A percentile compares a stretch with the other conserved stretches of the same genome.
These are phyloP conservation scores for Porites rus DNA, from an alignment of 92 coral and sea anemone species.

Conservation along the genomic window DNA sequence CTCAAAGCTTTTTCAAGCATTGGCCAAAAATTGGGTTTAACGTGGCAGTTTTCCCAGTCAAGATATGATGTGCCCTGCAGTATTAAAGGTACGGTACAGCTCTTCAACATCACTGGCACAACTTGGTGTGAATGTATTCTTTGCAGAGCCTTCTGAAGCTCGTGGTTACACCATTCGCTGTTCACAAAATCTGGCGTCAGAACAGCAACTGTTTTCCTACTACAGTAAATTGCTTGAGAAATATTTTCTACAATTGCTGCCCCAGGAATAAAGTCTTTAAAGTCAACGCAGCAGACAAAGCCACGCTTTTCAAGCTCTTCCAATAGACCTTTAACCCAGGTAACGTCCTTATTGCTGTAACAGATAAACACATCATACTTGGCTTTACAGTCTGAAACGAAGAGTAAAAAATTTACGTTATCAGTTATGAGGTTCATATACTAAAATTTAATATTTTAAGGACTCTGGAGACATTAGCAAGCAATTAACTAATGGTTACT, in stretches of 20 bases:
- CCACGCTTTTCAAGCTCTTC: conserved; percentile 76
- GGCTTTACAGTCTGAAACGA: conserved; percentile 26
- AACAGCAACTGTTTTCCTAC: conserved; percentile 79
- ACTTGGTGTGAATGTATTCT: conserved; percentile 61
- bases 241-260: conserved; percentile 82
- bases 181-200: conserved; percentile 83
- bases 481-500: too few relatives aligned
- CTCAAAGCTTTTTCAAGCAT: conserved; percentile 57
- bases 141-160: conserved; percentile 78
- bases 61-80: conserved; percentile 66
- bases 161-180: conserved; percentile 82
- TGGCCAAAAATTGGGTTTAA: conserved; percentile 74
- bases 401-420: not conserved
- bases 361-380: conserved; percentile 87
- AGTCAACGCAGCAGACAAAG: conserved; percentile 78
- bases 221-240: conserved; percentile 75
- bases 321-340: conserved; percentile 71
- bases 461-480: too few relatives aligned
- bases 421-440: too few relatives aligned
- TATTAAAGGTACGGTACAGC: conserved; percentile 56
- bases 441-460: too few relatives aligned
- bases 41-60: conserved; percentile 72
- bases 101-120: conserved; percentile 70
- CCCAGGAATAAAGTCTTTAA: conserved; percentile 84
- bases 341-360: conserved; percentile 79